These are phyloP conservation scores for Acarapis woodi DNA, from an alignment of 1,140 invertebrate species.

Conservation along the genomic window DNA sequence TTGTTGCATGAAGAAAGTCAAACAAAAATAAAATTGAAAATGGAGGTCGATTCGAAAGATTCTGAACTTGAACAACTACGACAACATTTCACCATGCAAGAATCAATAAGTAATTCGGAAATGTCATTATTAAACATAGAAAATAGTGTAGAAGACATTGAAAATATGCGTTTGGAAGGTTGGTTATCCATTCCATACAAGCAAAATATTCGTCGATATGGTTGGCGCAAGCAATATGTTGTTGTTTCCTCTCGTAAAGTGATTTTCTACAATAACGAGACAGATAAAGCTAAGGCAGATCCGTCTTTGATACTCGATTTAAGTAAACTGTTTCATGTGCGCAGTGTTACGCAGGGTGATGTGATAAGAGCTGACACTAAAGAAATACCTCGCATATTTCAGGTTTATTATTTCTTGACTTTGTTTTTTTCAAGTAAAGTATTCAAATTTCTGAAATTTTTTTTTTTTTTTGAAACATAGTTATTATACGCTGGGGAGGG, in stretches of 20 bases:
- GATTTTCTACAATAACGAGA: conserved; percentile 85
- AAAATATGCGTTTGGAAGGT: conserved; percentile 50
- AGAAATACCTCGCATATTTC: conserved; percentile 96
- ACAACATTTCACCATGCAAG: background rate
- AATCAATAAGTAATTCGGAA: background rate
- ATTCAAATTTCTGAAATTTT: background rate
- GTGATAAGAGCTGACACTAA: conserved; percentile 89
- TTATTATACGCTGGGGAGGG: conserved; percentile 75
- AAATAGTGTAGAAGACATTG: conserved; percentile 2
- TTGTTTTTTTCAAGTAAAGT: background rate
- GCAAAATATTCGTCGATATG: conserved; percentile 73
- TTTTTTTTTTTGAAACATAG: conserved; percentile 17
- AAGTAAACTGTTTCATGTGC: conserved; percentile 92
- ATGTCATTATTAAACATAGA: conserved; percentile 2
- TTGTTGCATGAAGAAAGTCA: conserved; percentile 32
- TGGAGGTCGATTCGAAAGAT: conserved; percentile 87
- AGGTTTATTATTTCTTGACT: conserved; percentile 24
- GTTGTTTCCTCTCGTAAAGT: conserved; percentile 88
- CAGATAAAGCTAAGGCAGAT: conserved; percentile 74
- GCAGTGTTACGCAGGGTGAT: conserved; percentile 90
- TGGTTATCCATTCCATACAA: conserved; percentile 84
- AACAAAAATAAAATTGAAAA: conserved; percentile 43
- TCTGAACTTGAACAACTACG: conserved; percentile 65
- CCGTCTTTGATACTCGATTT: conserved; percentile 79
- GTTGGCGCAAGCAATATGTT: conserved; percentile 89